A percentile compares a stretch with the other conserved stretches of the same genome.
These are phyloP conservation scores for Acipenser transmontanus DNA, from an alignment of 2,797 vertebrate species.

Conservation along the genomic window DNA sequence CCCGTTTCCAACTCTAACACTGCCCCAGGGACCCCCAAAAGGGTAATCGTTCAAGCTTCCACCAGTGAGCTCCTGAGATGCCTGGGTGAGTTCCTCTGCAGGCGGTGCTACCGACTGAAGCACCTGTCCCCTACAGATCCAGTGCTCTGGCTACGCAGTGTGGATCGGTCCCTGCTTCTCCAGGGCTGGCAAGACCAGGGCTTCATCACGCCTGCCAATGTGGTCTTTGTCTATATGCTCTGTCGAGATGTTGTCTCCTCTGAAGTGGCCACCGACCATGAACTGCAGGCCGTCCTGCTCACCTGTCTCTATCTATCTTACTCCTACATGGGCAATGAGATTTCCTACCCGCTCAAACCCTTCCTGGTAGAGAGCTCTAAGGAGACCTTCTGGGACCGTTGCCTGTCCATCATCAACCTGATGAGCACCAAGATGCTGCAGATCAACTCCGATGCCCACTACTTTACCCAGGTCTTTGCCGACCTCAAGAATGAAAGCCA, in stretches of 20 bases:
- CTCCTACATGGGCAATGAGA: slow-evolving; percentile 96
- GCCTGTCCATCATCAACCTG: slow-evolving; percentile 90
- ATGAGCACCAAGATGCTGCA: slow-evolving; percentile 97
- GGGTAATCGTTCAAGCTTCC: slow-evolving; percentile 94
- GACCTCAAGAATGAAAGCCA: slow-evolving; percentile 92
- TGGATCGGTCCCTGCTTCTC: slow-evolving; percentile 89
- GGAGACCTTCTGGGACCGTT: slow-evolving; percentile 97
- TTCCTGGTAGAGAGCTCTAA: slow-evolving; percentile 94
- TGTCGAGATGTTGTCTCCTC: slow-evolving; percentile 89
- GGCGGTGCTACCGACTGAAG: slow-evolving; percentile 89
- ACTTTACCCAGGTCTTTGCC: slow-evolving; percentile 96
- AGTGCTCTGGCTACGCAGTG: slow-evolving; percentile 89
- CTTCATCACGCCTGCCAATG: slow-evolving; percentile 91
- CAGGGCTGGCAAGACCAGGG: slow-evolving; percentile 98
- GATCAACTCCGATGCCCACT: slow-evolving; percentile 95
- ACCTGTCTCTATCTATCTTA: slow-evolving; percentile 94
- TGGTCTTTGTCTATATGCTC: slow-evolving; percentile 94
- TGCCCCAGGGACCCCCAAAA: slow-evolving; percentile 76
- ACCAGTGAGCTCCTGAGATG: slow-evolving; percentile 93
- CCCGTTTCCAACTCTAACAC: slow-evolving; percentile 57
- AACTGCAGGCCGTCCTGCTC: slow-evolving; percentile 82
- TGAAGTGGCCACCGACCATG: slow-evolving; percentile 84
- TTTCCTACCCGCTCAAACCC: slow-evolving; percentile 93
- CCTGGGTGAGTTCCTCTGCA: slow-evolving; percentile 89
- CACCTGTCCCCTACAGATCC: slow-evolving; percentile 89